Conservation (phyloP, 2,113 vertebrate species). For the Stigmatopora argus region DNA sequence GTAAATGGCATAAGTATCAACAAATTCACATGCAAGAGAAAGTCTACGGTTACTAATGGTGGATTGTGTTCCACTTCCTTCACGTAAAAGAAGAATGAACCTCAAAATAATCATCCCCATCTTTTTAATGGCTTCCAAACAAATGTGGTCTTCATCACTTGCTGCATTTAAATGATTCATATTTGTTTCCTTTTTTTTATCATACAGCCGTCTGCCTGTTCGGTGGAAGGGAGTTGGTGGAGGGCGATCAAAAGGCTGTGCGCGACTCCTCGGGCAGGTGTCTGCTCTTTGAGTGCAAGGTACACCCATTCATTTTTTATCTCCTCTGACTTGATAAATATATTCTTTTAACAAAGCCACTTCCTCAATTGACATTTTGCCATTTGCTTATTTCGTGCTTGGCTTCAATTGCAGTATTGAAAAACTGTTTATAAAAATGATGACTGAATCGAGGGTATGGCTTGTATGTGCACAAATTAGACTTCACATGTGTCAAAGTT, state of each 20-base stretch:
- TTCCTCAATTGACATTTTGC: neutral
- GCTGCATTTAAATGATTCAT: neutral
- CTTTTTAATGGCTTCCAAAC: neutral
- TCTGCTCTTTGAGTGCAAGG: constrained; percentile 91
- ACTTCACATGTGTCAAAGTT: too few species aligned
- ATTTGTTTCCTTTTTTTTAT: neutral
- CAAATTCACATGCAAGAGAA: too few species aligned
- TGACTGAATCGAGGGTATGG: too few species aligned
- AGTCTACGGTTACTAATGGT: too few species aligned
- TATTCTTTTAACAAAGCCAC: neutral
- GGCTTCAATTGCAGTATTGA: neutral
- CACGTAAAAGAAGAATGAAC: neutral
- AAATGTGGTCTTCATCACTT: neutral
- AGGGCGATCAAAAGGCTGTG: constrained; percentile 82
- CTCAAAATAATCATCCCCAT: neutral
- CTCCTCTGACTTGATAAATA: constrained; percentile 12
- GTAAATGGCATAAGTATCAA: too few species aligned
- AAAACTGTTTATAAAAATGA: too few species aligned
- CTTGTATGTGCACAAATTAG: too few species aligned
- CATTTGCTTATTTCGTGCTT: neutral
- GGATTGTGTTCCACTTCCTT: too few species aligned
- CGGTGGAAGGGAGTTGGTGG: constrained; percentile 83
- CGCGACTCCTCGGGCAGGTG: constrained; percentile 84
- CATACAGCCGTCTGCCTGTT: constrained; percentile 83
- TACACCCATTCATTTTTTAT: constrained; percentile 61